Evolutionary conservation across 53 echinoderm and acorn worm genomes (phyloP).

Genomic region (Holothuria leucospilota): DNA sequence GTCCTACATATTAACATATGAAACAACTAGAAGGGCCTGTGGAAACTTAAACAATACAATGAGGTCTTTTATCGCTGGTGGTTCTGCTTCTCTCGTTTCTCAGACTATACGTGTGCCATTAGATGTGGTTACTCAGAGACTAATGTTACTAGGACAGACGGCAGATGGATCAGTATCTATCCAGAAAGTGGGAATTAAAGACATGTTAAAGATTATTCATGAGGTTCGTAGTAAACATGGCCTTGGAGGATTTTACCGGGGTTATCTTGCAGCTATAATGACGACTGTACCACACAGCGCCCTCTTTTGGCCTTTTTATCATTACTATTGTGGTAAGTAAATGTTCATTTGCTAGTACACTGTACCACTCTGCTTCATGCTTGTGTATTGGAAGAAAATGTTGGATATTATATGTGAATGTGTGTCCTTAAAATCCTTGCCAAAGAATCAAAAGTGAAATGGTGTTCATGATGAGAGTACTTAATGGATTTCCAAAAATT

Average conservation of each 20-base stretch:
- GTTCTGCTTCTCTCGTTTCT: conserved; percentile 85
- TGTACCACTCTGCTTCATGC: no score
- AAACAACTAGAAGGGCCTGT: conserved; percentile 71
- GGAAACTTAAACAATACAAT: conserved; percentile 72
- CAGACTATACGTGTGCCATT: conserved; percentile 94
- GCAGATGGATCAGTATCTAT: conserved; percentile 61
- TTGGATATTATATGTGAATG: no score
- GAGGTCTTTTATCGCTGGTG: conserved; percentile 90
- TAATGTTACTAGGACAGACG: conserved; percentile 90
- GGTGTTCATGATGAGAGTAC: no score
- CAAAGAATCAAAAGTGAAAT: no score
- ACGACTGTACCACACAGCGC: conserved; percentile 99
- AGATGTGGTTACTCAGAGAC: conserved; percentile 85
- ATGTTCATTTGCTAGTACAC: not conserved
- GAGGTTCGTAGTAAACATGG: conserved; percentile 75
- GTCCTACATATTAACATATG: conserved; percentile 92
- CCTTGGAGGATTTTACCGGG: conserved; percentile 86
- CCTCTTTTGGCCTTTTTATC: conserved; percentile 99
- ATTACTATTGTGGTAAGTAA: conserved; percentile 91
- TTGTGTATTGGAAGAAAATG: no score
- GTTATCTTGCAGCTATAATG: conserved; percentile 89
- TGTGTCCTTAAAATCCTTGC: no score
- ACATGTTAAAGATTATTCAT: conserved; percentile 61
- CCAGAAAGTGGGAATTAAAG: conserved; percentile 71
- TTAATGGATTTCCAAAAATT: no score